Conservation (phyloP, 2,113 vertebrate species). For the Heptranchias perlo region DNA sequence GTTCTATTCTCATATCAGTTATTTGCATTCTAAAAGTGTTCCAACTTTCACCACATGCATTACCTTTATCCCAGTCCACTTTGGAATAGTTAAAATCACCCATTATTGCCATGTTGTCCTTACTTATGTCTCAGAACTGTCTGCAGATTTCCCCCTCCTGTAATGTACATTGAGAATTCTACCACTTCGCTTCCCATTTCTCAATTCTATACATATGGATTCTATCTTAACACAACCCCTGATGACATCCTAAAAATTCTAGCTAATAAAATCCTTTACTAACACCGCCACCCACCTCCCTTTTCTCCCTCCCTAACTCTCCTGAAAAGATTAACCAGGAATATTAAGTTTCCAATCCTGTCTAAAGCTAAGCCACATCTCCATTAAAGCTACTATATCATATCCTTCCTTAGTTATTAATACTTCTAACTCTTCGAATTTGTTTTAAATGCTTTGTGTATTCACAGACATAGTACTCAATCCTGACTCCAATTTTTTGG, state of each 20-base stretch:
- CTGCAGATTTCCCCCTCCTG: background rate
- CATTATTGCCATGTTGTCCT: background rate
- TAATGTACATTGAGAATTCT: background rate
- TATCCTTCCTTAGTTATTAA: background rate
- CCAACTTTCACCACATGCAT: background rate
- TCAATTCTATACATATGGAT: background rate
- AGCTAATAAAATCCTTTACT: background rate
- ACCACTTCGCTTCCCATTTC: background rate
- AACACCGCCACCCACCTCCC: background rate
- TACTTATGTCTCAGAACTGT: background rate
- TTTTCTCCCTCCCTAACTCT: background rate
- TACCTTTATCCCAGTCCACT: background rate
- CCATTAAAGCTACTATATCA: background rate
- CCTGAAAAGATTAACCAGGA: background rate
- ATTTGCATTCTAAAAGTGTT: background rate
- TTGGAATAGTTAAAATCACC: background rate
- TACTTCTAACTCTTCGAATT: background rate
- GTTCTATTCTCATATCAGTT: background rate
- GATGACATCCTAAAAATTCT: background rate
- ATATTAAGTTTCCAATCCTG: background rate
- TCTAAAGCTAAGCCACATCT: background rate
- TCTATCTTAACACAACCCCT: background rate
- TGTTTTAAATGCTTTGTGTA: background rate
- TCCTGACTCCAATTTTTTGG: background rate
- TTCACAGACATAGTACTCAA: background rate